A percentile compares a stretch with the other conserved stretches of the same genome.
phyloP scores from a whole-genome alignment of 2,797 vertebrate species.

The Enteromius paludinosus region DNA sequence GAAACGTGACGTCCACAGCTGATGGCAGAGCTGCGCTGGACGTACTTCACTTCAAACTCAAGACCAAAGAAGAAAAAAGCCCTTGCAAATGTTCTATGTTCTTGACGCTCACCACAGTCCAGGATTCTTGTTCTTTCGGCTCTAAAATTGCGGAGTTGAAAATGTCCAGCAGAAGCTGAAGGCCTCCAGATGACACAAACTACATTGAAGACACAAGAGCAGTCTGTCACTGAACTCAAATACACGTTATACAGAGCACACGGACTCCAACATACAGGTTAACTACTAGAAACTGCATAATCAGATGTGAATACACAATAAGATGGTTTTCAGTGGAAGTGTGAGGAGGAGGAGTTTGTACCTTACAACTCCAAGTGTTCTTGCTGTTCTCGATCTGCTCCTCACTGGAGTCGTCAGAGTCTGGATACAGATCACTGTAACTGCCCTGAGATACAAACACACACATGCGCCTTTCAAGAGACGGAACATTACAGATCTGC shows the following conservation, averaged over 20 bases:
- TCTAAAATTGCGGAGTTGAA: conserved; percentile 97
- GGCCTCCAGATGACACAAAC: conserved; percentile 97
- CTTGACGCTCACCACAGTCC: conserved; percentile 90
- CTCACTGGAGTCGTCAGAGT: conserved; percentile 97
- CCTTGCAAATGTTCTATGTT: background rate
- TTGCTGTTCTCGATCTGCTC: conserved; percentile 99
- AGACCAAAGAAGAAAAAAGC: background rate
- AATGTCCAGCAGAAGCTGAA: conserved; percentile 95
- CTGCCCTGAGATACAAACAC: conserved; percentile 82
- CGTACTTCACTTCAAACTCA: background rate
- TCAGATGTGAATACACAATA: background rate
- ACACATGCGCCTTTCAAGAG: background rate
- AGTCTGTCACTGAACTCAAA: background rate
- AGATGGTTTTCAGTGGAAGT: background rate
- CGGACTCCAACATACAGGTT: background rate
- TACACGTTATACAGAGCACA: background rate
- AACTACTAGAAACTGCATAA: background rate
- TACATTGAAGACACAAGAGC: conserved; percentile 61
- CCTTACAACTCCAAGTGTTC: conserved; percentile 99
- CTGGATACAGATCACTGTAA: conserved; percentile 97
- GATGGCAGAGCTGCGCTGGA: background rate
- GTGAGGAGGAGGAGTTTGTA: conserved; percentile 56
- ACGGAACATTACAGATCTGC: background rate
- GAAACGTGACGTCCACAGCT: background rate
- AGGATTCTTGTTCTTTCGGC: conserved; percentile 95